Base-by-base conservation (phyloP, 2,113 vertebrate genomes). In the Cavia aperea region DNA sequence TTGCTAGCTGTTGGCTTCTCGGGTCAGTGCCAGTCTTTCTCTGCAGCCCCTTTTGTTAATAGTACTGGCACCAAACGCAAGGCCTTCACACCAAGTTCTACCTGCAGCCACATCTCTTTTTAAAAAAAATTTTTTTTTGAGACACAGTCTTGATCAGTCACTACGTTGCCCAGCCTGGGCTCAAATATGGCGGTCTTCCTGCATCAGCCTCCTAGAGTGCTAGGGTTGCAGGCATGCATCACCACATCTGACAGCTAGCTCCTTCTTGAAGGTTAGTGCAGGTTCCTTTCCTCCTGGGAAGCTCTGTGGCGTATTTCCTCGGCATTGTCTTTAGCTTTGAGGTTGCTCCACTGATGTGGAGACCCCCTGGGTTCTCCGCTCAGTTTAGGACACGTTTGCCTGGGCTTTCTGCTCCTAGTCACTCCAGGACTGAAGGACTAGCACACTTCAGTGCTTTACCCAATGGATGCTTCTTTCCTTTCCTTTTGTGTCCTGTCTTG, bases 311-410 rank as follows among this genome's bases (percentile, higher is more conserved):
- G 3, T 18, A 18, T 70, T 21, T 72, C n/a, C 8, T 65, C 33
- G 3, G 1, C 4, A 5, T 13, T 13, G 8, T 19, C 62, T n/a
- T 83, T 10, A 10, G 13, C 18, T 0, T 39, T 19, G 29, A 29
- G 39, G 2, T 36, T 8, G 9, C 60, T 89, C 84, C 14, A 0
- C 10, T 5, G 73, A 88, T 24, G 6, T 26, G 39, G 2, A 31
- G 81, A 46, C 15, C 79, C 36, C 19, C 16, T 7, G 3, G 4
- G 36, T 18, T n/a, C 8, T 2, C 18, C 12, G 33, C 49, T 51
- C 49, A 51, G 36, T 70, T n/a, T 70, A 36, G 66, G 36, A n/a
- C 18, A 19, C 2, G 33, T 70, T n/a, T 18, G 33, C 68, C 18
- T 18, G 3, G 8, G n/a, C 36, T 72, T 58, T 70, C 24, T 60